Evolutionary conservation across 2,888 invertebrate genomes (phyloP), one percentile per base, ranked within the genome.

Genomic region (Drosophila differens): DNA sequence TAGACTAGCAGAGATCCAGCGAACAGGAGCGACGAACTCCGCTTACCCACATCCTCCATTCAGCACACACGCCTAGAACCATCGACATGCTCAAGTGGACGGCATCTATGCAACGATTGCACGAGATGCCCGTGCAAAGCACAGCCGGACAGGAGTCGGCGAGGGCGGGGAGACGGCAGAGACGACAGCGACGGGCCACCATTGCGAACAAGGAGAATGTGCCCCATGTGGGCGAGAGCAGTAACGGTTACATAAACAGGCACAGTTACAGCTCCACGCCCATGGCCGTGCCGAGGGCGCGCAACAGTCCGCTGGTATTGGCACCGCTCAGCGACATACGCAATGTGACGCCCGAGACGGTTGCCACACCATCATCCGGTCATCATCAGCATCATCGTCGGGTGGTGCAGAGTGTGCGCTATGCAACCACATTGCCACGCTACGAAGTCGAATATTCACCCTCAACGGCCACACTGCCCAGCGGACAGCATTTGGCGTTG

Each of bases 361-460:
- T 84, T 16, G 84, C 89, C 4, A 32, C 51, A 7, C 35, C 19
- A 10, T 9, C 35, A 25, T 6, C 51, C 0, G 49, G 41, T 16
- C 62, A 12, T 12, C 35, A 7, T 4, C 54, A 14, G 4, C 37
- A 12, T 3, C 37, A 19, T 3, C 55, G 52, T 6, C 72, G 71
- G 32, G 22, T 74, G 41, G 76, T 81, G 54, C 89, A 77, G n/a
- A 82, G 83, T 49, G 76, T 79, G 9, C 70, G 74, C 0, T 93
- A 93, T 76, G 93, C 93, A 16, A 82, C 91, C 14, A 93, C 93
- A 6, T 70, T 93, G 80, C 93, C 93, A 4, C 91, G 90, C 61
- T 93, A 92, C 57, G 90, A 92, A 64, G 93, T 93, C 79, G 93
- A 93, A 64, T 93, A 93, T 66, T 93, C 93, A 1, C 93, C 93